These are phyloP conservation scores for Hephaestus fuliginosus DNA, from an alignment of 2,797 vertebrate species.

Conservation along the genomic window DNA sequence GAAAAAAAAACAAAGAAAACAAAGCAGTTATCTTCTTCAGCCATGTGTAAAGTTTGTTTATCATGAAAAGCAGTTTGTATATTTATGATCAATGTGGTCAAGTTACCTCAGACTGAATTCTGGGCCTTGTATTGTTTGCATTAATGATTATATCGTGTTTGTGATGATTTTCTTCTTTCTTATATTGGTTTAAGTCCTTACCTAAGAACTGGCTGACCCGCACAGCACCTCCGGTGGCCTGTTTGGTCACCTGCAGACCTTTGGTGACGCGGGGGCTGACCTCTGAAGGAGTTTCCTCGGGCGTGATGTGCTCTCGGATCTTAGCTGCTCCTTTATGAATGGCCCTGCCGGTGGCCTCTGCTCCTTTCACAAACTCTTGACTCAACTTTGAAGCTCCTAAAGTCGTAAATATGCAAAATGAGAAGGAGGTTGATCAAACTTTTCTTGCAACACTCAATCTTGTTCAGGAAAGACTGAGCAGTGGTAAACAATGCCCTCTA, in stretches of 20 bases:
- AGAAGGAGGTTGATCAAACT: background rate
- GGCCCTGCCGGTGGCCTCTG: conserved; percentile 92
- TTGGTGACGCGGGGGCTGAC: conserved; percentile 90
- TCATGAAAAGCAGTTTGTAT: background rate
- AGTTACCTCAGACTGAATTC: too few relatives aligned
- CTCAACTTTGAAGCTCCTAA: conserved; percentile 92
- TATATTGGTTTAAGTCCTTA: conserved; percentile 69
- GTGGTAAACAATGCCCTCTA: conserved; percentile 57
- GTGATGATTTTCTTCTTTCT: background rate
- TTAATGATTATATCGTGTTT: background rate
- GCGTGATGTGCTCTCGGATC: conserved; percentile 92
- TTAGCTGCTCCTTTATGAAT: conserved; percentile 94
- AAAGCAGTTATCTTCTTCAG: background rate
- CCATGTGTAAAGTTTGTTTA: background rate
- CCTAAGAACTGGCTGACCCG: conserved; percentile 95
- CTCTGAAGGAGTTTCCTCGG: conserved; percentile 93
- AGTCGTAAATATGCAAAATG: conserved; percentile 16
- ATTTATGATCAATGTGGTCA: background rate
- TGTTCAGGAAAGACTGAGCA: background rate
- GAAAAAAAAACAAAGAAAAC: background rate
- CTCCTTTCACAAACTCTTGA: conserved; percentile 91
- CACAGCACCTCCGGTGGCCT: conserved; percentile 92
- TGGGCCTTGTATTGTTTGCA: background rate
- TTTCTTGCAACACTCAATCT: conserved; percentile 7
- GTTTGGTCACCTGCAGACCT: conserved; percentile 89